These are phyloP conservation scores for Syndactyla subalaris DNA, from an alignment of 2,797 vertebrate genomes.

Conservation along the genomic window DNA sequence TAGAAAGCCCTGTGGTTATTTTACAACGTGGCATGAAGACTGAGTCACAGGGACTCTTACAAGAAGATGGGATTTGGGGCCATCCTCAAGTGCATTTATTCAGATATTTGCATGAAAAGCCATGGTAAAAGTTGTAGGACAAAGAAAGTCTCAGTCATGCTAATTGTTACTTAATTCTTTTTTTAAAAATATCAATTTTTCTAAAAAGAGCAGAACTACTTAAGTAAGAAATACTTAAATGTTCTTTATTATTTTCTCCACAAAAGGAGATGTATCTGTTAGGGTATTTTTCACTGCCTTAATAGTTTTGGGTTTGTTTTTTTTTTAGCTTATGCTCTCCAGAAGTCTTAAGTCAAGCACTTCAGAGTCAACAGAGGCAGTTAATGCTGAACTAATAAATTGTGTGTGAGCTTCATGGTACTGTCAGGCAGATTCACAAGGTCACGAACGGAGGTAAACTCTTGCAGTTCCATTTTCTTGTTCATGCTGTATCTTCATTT, in stretches of 20 bases:
- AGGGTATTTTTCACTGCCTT: background rate
- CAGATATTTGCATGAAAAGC: background rate
- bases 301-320: background rate
- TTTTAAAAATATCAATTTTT: background rate
- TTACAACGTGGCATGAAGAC: background rate
- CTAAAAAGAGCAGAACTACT: background rate
- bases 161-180: background rate
- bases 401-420: background rate
- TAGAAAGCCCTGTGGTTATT: background rate
- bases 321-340: background rate
- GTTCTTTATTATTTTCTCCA: background rate
- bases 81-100: background rate
- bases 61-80: background rate
- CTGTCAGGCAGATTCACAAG: background rate
- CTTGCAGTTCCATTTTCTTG: background rate
- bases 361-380: background rate
- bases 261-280: background rate
- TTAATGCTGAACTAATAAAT: slow-evolving; percentile 4
- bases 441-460: background rate
- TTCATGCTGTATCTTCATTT: background rate
- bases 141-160: background rate
- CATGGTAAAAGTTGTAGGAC: background rate
- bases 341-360: background rate
- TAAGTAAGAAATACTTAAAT: background rate
- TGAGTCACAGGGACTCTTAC: background rate